Percentiles rank a stretch among this genome's conserved stretches.
Conservation (phyloP, 2,888 invertebrate species). For the Argynnis bischoffii region DNA sequence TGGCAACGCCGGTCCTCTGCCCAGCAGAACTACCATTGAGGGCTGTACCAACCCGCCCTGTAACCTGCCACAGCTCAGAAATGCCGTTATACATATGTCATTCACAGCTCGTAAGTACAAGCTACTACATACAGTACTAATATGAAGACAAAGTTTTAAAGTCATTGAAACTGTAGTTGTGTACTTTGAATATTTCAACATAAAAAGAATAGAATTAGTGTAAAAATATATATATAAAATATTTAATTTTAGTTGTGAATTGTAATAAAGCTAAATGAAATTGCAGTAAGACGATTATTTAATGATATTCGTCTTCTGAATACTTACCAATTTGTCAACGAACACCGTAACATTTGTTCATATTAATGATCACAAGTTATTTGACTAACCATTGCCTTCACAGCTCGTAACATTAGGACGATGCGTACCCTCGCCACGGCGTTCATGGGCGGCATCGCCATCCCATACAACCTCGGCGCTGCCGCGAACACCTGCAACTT, state of each 20-base stretch:
- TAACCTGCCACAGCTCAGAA: constrained; percentile 40
- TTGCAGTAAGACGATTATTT: background rate
- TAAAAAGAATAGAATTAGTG: too few species aligned
- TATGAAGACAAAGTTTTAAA: too few species aligned
- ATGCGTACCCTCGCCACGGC: too few species aligned
- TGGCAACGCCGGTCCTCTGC: constrained; percentile 32
- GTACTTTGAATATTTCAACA: too few species aligned
- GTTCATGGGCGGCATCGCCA: constrained; percentile 1
- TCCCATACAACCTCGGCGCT: constrained; percentile 40
- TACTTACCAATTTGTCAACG: too few species aligned
- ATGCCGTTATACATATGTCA: constrained; percentile 41
- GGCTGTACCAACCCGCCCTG: constrained; percentile 44
- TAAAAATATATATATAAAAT: too few species aligned
- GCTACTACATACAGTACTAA: background rate
- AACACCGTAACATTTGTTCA: too few species aligned
- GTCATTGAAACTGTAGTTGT: too few species aligned
- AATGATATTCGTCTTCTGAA: background rate
- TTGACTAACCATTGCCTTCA: too few species aligned
- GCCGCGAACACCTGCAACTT: constrained; percentile 54
- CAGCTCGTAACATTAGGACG: too few species aligned
- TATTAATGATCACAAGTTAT: too few species aligned
- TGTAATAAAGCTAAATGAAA: background rate
- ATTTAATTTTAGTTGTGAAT: too few species aligned
- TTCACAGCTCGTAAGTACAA: constrained; percentile 45
- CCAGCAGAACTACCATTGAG: constrained; percentile 40